phyloP scores from a whole-genome alignment of 2,888 invertebrate genomes.

The Ormia ochracea region DNA sequence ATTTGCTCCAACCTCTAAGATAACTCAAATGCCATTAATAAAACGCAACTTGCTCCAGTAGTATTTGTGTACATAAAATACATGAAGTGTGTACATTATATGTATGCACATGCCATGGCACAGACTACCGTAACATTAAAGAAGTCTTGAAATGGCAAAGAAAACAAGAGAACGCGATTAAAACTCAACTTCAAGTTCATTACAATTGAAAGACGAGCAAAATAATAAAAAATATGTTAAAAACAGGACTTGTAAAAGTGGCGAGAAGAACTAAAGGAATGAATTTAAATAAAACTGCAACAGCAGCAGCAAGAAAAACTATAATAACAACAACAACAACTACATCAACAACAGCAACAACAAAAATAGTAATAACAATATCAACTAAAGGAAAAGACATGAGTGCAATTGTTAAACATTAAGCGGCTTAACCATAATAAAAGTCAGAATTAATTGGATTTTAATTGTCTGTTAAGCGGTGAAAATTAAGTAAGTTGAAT shows the following conservation, averaged over 20 bases:
- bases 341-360: constrained; percentile 6
- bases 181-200: constrained; percentile 45
- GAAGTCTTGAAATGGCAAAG: constrained; percentile 26
- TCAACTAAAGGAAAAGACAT: constrained; percentile 49
- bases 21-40: neutral
- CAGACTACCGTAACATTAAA: constrained; percentile 35
- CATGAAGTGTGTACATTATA: too few species aligned
- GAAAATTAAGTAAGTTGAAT: constrained; percentile 63
- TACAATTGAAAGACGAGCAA: constrained; percentile 45
- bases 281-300: constrained; percentile 54
- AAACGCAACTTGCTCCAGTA: neutral
- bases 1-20: neutral
- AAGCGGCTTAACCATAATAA: constrained; percentile 75
- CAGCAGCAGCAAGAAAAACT: neutral
- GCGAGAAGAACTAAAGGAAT: constrained; percentile 43
- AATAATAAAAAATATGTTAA: neutral
- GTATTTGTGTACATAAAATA: too few species aligned
- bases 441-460: constrained; percentile 78
- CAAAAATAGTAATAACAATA: constrained; percentile 18
- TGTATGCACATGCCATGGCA: neutral
- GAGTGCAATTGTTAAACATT: constrained; percentile 63
- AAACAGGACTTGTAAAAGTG: constrained; percentile 32
- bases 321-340: constrained; percentile 20
- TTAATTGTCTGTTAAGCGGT: constrained; percentile 76
- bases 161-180: constrained; percentile 42